Base-by-base conservation (phyloP, 2,797 vertebrate species). In the Morus bassanus region DNA sequence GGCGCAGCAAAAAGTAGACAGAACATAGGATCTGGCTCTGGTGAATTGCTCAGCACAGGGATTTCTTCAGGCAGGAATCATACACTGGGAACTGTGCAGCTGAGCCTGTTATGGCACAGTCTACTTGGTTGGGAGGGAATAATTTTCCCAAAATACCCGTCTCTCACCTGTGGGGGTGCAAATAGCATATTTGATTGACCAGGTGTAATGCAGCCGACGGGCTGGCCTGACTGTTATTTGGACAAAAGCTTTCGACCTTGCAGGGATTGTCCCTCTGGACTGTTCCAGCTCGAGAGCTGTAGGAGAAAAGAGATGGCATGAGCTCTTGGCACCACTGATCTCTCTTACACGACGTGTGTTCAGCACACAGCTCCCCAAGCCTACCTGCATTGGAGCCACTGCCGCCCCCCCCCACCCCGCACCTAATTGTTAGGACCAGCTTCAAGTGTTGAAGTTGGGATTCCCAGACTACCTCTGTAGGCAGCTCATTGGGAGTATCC, bases 181-280 rank as follows among this genome's bases (percentile, higher is more conserved):
- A 91, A 98, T 97, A 80, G 98, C 93, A 91, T 99, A 99, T 94
- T 91, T 98, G 98, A 99, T 97, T 82, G 93, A 98, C 99, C 99
- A 99, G 68, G 84, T 93, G 94, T 99, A 99, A 64, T 53, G 96
- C 68, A 98, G 91, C 53, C 79, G 98, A 57, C 78, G 98, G 35
- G 95, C 85, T 50, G 98, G 99, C 78, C 86, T 98, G 83, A 98
- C 97, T 2, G 97, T 98, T 91, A 98, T 85, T 64, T 4, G 95
- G 35, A 99, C 70, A 68, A 95, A 82, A 77, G 98, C 81, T 95
- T 97, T 98, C 88, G 98, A 98, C 67, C 97, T 97, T 82, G 99
- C 98, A 0, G 98, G 93, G 35, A 99, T 96, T 37, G 91, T 98
- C 43, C 98, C 98, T 48, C 91, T 98, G 18, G 95, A 98, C 75